Evolutionary conservation across 37 sponge, comb jelly and placozoan species (phyloP), one percentile per base, ranked within the genome.

Genomic region (Cladorhizidae sp.): DNA sequence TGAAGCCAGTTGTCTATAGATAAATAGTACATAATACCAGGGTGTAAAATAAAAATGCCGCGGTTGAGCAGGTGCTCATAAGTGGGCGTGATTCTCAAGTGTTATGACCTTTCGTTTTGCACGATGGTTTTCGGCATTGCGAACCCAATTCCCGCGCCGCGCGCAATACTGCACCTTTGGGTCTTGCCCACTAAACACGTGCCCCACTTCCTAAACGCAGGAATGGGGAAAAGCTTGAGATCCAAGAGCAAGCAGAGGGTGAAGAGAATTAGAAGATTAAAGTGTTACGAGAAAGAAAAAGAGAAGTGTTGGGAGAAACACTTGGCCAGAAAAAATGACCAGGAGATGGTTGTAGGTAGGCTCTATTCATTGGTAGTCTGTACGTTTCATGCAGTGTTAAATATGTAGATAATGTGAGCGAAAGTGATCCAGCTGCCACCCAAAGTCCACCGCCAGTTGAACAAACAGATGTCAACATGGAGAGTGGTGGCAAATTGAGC

Each of bases 221-320:
- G 9, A 45, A 94, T 94, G 95, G 95, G 84, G 21, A 87, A 87
- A 35, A 82, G 95, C 57, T 41, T 94, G 22, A 58, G 95, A 1
- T 94, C 95, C 0, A 94, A 94, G 59, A 73, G 88, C 35, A 87
- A 75, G 62, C 91, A 90, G 75, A 59, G 54, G 42, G 76, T 80
- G 20, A 42, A 75, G 23, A 58, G 78, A 2, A 76, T 85, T 0
- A 80, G 83, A 26, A 83, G 92, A 40, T 42, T 76, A 29, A 94
- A 87, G 63, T 90, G 64, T 59, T 26, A 45, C 32, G 89, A 87
- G 70, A 74, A 29, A 33, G 95, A 90, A 41, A 80, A 55, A 61
- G 40, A 80, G 75, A 88, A 88, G 55, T 67, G 67, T 6, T 85
- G 83, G 89, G 83, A 81, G 50, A 84, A 79, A 23, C 71, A 85